These are phyloP conservation scores for Sterrhoptilus dennistouni DNA, from an alignment of 2,113 vertebrate species.

Conservation along the genomic window DNA sequence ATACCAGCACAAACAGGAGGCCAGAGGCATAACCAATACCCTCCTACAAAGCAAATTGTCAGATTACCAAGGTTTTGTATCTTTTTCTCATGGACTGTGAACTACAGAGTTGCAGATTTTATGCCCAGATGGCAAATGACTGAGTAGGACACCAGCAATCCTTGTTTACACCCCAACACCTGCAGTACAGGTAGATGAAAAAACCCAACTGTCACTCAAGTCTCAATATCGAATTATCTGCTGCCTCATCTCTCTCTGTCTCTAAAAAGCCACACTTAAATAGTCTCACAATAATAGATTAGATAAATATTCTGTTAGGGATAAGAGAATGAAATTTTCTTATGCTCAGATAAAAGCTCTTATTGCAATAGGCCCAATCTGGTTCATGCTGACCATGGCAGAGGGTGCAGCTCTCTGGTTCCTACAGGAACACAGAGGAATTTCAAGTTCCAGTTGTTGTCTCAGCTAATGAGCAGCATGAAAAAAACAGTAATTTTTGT, in stretches of 20 bases:
- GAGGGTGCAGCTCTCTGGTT: neutral
- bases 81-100: neutral
- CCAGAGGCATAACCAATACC: neutral
- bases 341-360: neutral
- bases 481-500: neutral
- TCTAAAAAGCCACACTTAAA: neutral
- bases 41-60: neutral
- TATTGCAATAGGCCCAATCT: neutral
- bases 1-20: neutral
- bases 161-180: neutral
- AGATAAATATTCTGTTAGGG: neutral
- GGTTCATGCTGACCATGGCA: neutral
- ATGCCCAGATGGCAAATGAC: neutral
- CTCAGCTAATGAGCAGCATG: neutral
- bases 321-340: neutral
- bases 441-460: neutral
- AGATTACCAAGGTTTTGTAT: neutral
- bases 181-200: neutral
- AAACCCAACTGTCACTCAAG: neutral
- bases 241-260: neutral
- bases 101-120: neutral
- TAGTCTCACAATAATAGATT: neutral
- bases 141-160: neutral
- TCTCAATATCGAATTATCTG: neutral
- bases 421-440: neutral